Evolutionary conservation across 2,888 invertebrate species (phyloP), one percentile per base, ranked within the genome.

Genomic region (Yponomeuta evonymella): DNA sequence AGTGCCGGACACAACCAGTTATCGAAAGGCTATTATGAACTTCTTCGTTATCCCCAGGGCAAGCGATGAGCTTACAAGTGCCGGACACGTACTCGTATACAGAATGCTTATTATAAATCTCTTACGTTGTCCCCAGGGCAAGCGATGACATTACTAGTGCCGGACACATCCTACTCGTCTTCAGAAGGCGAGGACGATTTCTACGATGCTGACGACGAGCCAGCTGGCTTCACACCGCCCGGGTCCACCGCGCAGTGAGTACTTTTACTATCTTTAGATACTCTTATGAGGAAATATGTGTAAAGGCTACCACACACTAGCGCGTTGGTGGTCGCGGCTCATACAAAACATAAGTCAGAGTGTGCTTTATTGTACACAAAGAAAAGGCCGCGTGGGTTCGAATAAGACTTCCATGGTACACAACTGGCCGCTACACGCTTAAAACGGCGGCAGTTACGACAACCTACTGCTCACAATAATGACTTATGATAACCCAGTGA

Each of bases 171-270:
- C 0, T 99, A 98, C 88, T 99, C 98, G n/a, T 98, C 98, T 81
- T 98, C 98, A 48, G 99, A 99, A 85, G 97, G 97, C 72, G 97
- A 98, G 83, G 98, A 99, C 72, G 97, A 98, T 88, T 98, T 97
- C 90, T 99, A 95, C 85, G 99, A 99, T 92, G 98, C 97, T 6
- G 96, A 97, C 78, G 97, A 97, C 82, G 95, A 94, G 74, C 89
- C 88, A 0, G 80, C 79, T 0, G 76, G 80, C 70, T 65, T 74
- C 9, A 74, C 80, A 1, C 76, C 75, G 43, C 81, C 88, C 29
- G 70, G 33, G n/a, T 5, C 70, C 36, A 33, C 36, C 64, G 23
- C 51, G 4, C 51, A 15, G 51, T 58, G 15, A 58, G 51, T 58
- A 43, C 15, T 58, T 15, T 58, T 58, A 58, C 15, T 58, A 58